phyloP scores from a whole-genome alignment of 2,797 vertebrate genomes.

The Crocidura indochinensis region DNA sequence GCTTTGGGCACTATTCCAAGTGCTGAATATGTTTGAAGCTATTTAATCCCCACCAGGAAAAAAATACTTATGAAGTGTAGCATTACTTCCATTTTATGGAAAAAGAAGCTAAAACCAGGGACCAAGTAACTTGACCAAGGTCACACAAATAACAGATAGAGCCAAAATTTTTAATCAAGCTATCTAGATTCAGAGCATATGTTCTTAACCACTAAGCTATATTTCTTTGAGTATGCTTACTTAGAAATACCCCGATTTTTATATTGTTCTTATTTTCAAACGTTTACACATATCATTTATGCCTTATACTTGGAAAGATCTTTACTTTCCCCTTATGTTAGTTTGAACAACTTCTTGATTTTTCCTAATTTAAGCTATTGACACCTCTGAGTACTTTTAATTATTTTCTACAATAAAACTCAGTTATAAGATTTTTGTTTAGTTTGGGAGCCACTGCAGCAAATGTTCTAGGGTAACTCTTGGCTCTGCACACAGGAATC shows the following conservation, averaged over 20 bases:
- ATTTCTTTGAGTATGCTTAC: neutral
- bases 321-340: slow-evolving; percentile 28
- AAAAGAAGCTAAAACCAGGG: slow-evolving; percentile 22
- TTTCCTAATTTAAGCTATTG: slow-evolving; percentile 2
- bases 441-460: too few relatives aligned
- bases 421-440: too few relatives aligned
- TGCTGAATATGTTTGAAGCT: slow-evolving; percentile 2
- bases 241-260: neutral
- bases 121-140: slow-evolving; percentile 8
- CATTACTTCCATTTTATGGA: slow-evolving; percentile 29
- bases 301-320: slow-evolving; percentile 35
- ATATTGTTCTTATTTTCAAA: neutral
- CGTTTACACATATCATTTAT: neutral
- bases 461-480: too few relatives aligned
- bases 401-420: neutral
- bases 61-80: neutral
- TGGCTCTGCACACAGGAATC: too few relatives aligned
- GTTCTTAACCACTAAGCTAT: neutral
- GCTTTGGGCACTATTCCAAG: neutral
- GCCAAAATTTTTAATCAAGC: slow-evolving; percentile 26
- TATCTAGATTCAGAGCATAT: neutral
- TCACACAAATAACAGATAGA: slow-evolving; percentile 17
- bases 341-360: neutral
- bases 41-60: neutral
- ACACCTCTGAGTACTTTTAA: neutral